phyloP scores from a whole-genome alignment of 2,113 vertebrate species.

The Plestiodon gilberti region DNA sequence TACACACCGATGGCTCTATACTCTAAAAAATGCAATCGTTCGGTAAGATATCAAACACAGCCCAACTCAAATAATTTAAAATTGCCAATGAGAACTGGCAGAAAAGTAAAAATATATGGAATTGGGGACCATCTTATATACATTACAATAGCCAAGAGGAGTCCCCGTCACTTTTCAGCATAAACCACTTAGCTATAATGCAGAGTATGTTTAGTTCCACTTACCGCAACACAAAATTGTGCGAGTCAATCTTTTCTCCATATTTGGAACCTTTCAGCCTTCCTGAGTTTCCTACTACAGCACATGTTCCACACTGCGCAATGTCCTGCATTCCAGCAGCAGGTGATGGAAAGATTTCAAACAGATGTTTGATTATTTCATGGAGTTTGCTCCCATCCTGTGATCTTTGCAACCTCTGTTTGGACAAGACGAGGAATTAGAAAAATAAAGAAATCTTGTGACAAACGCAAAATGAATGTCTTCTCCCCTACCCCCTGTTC shows the following conservation, averaged over 20 bases:
- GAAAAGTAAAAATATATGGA: no score
- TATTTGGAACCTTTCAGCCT: slow-evolving; percentile 53
- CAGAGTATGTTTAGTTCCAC: not conserved
- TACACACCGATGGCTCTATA: no score
- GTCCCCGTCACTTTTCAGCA: not conserved
- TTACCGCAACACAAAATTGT: slow-evolving; percentile 63
- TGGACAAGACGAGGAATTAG: not conserved
- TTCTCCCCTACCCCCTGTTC: no score
- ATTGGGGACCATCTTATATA: not conserved
- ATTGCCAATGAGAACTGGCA: no score
- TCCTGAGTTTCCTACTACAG: slow-evolving; percentile 57
- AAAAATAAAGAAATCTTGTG: no score
- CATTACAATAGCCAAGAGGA: not conserved
- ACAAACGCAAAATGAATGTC: no score
- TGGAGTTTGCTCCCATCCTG: not conserved
- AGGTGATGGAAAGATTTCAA: slow-evolving; percentile 12
- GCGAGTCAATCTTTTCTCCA: slow-evolving; percentile 39
- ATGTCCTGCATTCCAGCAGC: fast-evolving
- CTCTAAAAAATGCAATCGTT: no score
- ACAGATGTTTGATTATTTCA: slow-evolving; percentile 40
- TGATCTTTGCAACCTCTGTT: slow-evolving; percentile 46
- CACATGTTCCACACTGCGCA: slow-evolving; percentile 41
- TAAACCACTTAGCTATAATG: no score
- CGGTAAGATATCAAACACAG: no score
- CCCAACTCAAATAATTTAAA: no score